Percentiles rank a stretch among this genome's conserved stretches.
phyloP scores from a whole-genome alignment of 2,797 vertebrate genomes.

The Tokudaia muenninki region DNA sequence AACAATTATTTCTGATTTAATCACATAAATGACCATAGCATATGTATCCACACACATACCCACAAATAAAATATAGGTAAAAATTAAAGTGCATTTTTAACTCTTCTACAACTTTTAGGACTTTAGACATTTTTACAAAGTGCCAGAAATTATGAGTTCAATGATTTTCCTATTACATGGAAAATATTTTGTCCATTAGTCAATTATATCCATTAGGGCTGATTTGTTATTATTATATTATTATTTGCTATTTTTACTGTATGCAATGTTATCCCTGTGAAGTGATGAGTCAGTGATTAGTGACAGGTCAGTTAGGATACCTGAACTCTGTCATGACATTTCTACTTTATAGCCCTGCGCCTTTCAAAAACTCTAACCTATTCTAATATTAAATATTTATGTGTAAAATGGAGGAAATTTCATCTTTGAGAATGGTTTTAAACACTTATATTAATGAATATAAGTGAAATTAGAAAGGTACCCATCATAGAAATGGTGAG shows the following conservation, averaged over 20 bases:
- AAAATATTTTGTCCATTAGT: conserved; percentile 6
- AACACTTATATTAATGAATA: not conserved
- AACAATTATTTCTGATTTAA: conserved; percentile 11
- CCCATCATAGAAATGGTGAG: not conserved
- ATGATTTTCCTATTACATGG: not conserved
- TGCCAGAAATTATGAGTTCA: not conserved
- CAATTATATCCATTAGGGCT: not conserved
- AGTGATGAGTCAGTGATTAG: not conserved
- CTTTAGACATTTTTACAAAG: not conserved
- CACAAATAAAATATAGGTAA: not conserved
- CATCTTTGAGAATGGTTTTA: not conserved
- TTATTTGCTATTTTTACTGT: not conserved
- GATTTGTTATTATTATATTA: not conserved
- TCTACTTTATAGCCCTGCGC: not conserved
- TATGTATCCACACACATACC: not conserved
- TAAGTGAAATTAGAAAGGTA: not conserved
- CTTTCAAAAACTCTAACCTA: not conserved
- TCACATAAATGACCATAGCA: not conserved
- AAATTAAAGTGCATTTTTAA: not conserved
- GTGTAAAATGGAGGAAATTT: conserved; percentile 20
- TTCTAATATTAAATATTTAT: not conserved
- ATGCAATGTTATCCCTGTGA: not conserved
- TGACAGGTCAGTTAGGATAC: too few relatives aligned
- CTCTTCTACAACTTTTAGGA: not conserved
- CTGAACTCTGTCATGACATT: not conserved